Conservation (phyloP, 2,797 vertebrate genomes). For the Hoplostethus mediterraneus region DNA sequence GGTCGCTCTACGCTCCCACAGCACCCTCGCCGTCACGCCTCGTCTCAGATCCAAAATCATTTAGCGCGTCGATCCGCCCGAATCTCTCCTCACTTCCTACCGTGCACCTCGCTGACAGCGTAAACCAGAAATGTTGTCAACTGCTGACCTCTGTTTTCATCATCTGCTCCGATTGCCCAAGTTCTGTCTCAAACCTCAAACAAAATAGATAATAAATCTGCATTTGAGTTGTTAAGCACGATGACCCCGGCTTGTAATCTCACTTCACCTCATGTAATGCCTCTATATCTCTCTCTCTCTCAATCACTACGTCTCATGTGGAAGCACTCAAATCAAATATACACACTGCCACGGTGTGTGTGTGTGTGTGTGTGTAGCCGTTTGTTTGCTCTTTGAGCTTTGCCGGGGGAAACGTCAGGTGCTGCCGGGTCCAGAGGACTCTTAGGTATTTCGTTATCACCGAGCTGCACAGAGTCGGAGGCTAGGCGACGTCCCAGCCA, state of each 20-base stretch:
- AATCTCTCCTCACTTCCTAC: slow-evolving; percentile 7
- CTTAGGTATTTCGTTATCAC: slow-evolving; percentile 66
- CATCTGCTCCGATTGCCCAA: neutral
- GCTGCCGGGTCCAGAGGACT: slow-evolving; percentile 26
- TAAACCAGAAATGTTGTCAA: neutral
- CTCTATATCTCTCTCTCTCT: neutral
- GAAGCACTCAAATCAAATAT: slow-evolving; percentile 22
- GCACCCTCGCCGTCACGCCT: slow-evolving; percentile 40
- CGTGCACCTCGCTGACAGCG: slow-evolving; percentile 28
- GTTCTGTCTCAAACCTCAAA: slow-evolving; percentile 20
- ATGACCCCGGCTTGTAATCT: slow-evolving; percentile 14
- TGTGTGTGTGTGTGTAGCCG: slow-evolving; percentile 15
- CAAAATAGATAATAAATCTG: slow-evolving; percentile 15
- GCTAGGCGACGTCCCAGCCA: slow-evolving; percentile 54
- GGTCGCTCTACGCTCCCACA: slow-evolving; percentile 17
- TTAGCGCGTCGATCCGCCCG: too few relatives aligned
- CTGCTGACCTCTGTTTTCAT: neutral
- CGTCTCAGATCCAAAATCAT: slow-evolving; percentile 45
- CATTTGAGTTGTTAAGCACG: neutral
- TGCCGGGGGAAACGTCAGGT: slow-evolving; percentile 43
- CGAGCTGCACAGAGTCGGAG: slow-evolving; percentile 43
- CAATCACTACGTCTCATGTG: slow-evolving; percentile 9
- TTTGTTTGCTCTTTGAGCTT: slow-evolving; percentile 58
- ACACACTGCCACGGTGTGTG: neutral
- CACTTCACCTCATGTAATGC: slow-evolving; percentile 22